Conservation (phyloP, 2,888 invertebrate genomes). For the Periphyllus acericola region DNA sequence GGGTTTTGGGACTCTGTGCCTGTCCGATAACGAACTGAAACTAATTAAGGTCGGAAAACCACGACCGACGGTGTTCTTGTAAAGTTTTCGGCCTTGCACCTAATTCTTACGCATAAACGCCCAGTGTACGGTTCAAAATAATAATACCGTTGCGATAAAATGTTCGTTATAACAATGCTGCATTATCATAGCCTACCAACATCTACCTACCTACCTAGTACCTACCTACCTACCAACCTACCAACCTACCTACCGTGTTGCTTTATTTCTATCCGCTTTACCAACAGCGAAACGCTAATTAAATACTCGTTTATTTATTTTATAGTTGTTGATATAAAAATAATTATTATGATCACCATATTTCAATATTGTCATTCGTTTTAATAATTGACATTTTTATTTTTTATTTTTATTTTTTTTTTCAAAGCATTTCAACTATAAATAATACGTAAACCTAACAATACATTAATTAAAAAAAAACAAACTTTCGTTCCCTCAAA, state of each 20-base stretch:
- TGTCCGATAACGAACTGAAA: conserved; percentile 48
- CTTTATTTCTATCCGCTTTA: too few relatives aligned
- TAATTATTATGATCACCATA: not conserved
- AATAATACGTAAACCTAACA: not conserved
- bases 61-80: not conserved
- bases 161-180: too few relatives aligned
- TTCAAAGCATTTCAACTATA: not conserved
- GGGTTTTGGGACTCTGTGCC: conserved; percentile 35
- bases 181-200: too few relatives aligned
- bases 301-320: not conserved
- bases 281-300: not conserved
- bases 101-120: not conserved
- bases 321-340: not conserved
- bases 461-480: not conserved
- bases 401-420: not conserved
- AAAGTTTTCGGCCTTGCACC: not conserved
- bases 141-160: too few relatives aligned
- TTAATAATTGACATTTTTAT: too few relatives aligned
- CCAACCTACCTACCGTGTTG: too few relatives aligned
- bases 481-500: not conserved
- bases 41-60: conserved; percentile 41
- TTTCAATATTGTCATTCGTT: not conserved
- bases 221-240: too few relatives aligned
- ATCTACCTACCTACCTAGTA: too few relatives aligned
- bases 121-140: not conserved